Evolutionary conservation across 1,140 invertebrate species (phyloP), one percentile per base, ranked within the genome.

Genomic region (Dolichoris vasculosae): DNA sequence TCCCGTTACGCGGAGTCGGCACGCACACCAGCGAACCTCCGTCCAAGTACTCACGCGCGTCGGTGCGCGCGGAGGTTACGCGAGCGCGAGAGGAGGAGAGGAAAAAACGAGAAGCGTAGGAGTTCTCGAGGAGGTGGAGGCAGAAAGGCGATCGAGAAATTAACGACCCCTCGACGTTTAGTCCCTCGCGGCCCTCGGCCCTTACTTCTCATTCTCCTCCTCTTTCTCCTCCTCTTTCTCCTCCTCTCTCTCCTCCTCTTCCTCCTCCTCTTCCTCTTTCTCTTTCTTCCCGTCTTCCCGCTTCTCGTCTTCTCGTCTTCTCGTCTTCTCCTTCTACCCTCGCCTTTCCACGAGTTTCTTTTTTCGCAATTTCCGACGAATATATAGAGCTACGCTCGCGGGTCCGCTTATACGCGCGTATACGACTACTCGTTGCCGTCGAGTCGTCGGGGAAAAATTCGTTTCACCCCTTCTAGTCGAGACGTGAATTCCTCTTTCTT

Each of bases 141-240:
- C 67, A 86, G 69, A 84, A 78, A 83, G 76, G 69, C 83, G 83
- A 85, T 85, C 83, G 77, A 85, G 83, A 81, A 84, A 85, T 85
- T 85, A 85, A 85, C 83, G 83, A 85, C 83, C 67, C 83, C 86
- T 87, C 85, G 87, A 83, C 86, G 88, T 86, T 87, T 81, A 85
- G 84, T 76, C 88, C 80, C 86, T 82, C 67, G 83, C 80, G 86
- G 88, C 81, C 59, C 78, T 87, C 84, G 67, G 85, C 71, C 32
- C 64, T 79, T 85, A 63, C 82, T 55, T 83, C 85, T 77, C 30
- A 48, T 8, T 71, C 59, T 81, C 77, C 82, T 87, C 82, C 87
- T 83, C 84, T 81, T 46, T 15, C 80, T 46, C 30, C 43, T 43
- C 43, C 51, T 13, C 40, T 30, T 67, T 35, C 71, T 48, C 20